Percentiles rank a stretch among this genome's conserved stretches.
phyloP scores from a whole-genome alignment of 2,888 invertebrate species.

The Trachelus tabidus region DNA sequence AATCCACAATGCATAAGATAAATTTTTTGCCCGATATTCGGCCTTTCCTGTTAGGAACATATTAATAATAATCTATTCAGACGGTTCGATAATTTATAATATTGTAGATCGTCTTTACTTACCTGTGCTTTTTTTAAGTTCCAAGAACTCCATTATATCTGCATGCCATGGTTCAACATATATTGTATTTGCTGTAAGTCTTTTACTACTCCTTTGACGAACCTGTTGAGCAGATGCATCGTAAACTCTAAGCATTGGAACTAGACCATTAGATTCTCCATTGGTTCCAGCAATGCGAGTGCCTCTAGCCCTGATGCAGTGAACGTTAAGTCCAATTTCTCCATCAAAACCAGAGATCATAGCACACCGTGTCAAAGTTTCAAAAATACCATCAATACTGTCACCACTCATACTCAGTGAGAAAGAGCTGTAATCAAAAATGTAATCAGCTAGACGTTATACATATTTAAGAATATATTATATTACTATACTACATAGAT shows the following conservation, averaged over 20 bases:
- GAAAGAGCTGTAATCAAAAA: slow-evolving; percentile 79
- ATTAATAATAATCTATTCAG: slow-evolving; percentile 34
- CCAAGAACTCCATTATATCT: slow-evolving; percentile 94
- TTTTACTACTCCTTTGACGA: slow-evolving; percentile 97
- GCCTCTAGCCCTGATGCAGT: slow-evolving; percentile 93
- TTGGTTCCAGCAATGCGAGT: slow-evolving; percentile 94
- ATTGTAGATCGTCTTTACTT: neutral
- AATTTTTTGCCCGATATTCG: slow-evolving; percentile 91
- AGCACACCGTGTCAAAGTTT: slow-evolving; percentile 92
- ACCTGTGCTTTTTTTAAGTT: slow-evolving; percentile 92
- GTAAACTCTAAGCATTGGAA: slow-evolving; percentile 95
- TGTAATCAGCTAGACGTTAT: neutral
- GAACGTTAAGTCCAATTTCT: slow-evolving; percentile 96
- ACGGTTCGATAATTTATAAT: neutral
- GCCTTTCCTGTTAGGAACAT: slow-evolving; percentile 75
- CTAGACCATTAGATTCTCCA: slow-evolving; percentile 93
- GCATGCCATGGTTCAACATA: slow-evolving; percentile 99
- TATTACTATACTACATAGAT: neutral
- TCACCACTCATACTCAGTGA: slow-evolving; percentile 94
- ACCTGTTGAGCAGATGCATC: slow-evolving; percentile 97
- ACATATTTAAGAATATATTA: neutral
- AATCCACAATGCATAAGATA: slow-evolving; percentile 98
- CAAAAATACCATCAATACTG: slow-evolving; percentile 95
- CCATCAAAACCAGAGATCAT: slow-evolving; percentile 97
- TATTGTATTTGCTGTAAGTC: slow-evolving; percentile 97